A percentile compares a stretch with the other conserved stretches of the same genome.
Evolutionary conservation across 2,888 invertebrate genomes (phyloP).

Genomic region (Willowsia nigromaculata): DNA sequence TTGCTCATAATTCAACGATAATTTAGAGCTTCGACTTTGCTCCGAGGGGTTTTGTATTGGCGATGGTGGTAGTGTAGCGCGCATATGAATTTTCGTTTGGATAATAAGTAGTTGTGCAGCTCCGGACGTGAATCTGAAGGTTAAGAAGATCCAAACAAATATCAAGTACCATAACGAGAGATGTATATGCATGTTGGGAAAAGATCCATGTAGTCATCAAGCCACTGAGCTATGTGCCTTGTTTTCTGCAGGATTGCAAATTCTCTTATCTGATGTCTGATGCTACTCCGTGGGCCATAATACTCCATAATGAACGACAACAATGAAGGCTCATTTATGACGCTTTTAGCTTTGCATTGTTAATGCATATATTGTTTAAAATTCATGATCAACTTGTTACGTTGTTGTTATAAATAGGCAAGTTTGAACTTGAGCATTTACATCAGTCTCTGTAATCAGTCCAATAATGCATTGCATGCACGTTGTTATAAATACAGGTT

Average conservation of each 20-base stretch:
- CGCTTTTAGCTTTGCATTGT: conserved; percentile 1
- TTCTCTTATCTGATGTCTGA: conserved; percentile 9
- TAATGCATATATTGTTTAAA: conserved; percentile 13
- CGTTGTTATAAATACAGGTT: background rate
- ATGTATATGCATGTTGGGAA: no score
- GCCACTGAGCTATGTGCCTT: background rate
- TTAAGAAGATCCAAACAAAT: background rate
- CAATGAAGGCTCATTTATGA: conserved; percentile 23
- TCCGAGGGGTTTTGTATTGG: conserved; percentile 17
- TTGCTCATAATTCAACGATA: conserved; percentile 74
- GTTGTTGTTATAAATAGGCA: background rate
- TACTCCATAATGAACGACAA: background rate
- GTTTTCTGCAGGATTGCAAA: background rate
- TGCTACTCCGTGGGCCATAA: background rate
- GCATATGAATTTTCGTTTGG: background rate
- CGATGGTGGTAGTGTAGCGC: background rate
- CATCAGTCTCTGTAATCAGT: background rate
- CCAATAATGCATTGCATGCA: background rate
- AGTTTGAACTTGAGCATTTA: background rate
- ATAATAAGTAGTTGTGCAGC: background rate
- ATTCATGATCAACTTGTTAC: background rate
- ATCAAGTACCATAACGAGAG: background rate
- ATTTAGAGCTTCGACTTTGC: conserved; percentile 63
- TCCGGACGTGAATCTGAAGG: background rate
- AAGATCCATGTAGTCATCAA: background rate